A percentile compares a stretch with the other conserved stretches of the same genome.
Conservation (phyloP, 2,888 invertebrate species). For the Orthosia cruda region DNA sequence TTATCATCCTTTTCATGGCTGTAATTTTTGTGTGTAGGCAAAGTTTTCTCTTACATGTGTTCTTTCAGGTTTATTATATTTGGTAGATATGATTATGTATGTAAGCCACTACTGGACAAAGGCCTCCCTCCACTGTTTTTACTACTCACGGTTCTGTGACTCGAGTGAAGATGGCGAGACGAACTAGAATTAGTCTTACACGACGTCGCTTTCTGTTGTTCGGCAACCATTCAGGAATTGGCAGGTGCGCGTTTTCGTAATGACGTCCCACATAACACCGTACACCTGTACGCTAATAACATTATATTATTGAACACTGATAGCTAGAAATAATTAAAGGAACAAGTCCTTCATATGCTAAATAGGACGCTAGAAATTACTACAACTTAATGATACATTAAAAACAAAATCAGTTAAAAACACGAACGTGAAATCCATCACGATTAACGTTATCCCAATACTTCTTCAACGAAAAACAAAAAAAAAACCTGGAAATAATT, state of each 20-base stretch:
- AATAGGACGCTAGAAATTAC: background rate
- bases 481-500: conserved; percentile 62
- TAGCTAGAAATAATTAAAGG: background rate
- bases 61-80: background rate
- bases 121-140: too few relatives aligned
- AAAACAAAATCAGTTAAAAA: conserved; percentile 10
- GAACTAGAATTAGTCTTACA: too few relatives aligned
- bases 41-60: background rate
- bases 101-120: too few relatives aligned
- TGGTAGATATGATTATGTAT: background rate
- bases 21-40: background rate
- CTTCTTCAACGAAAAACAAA: conserved; percentile 21
- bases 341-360: background rate
- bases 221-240: too few relatives aligned
- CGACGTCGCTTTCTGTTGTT: too few relatives aligned
- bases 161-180: too few relatives aligned
- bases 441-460: conserved; percentile 23
- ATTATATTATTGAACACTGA: background rate
- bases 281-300: background rate
- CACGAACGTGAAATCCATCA: background rate
- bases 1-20: background rate
- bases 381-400: background rate
- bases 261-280: background rate
- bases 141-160: too few relatives aligned
- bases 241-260: background rate